Conservation (phyloP, 2,113 vertebrate genomes). For the Colistium nudipinnis region DNA sequence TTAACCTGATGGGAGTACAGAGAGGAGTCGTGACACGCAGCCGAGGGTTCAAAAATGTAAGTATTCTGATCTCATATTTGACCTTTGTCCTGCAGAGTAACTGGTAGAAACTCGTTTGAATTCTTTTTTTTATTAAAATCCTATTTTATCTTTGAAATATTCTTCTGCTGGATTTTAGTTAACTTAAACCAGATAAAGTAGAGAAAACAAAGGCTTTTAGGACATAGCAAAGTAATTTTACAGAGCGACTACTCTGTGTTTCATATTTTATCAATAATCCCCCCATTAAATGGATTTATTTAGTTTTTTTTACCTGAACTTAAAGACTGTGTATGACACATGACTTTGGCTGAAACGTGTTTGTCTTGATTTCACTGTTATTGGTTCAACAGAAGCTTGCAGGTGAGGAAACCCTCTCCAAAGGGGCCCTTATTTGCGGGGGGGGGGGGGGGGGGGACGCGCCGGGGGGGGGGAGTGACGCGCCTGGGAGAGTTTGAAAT, state of each 20-base stretch:
- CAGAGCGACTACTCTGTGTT: background rate
- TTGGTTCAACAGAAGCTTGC: constrained; percentile 22
- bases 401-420: background rate
- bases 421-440: no score
- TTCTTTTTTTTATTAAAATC: background rate
- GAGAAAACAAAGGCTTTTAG: background rate
- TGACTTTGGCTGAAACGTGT: background rate
- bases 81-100: background rate
- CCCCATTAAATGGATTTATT: background rate
- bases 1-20: background rate
- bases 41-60: background rate
- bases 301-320: background rate
- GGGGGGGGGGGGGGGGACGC: no score
- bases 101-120: no score
- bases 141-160: background rate
- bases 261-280: background rate
- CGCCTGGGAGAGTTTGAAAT: background rate
- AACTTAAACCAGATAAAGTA: background rate
- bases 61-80: background rate
- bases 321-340: background rate
- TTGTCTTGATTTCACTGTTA: constrained; percentile 7
- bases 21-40: constrained; percentile 13
- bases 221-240: no score
- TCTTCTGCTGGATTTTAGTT: background rate
- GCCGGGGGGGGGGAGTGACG: no score